Conservation (phyloP, 2,113 vertebrate genomes). For the Limanda limanda region DNA sequence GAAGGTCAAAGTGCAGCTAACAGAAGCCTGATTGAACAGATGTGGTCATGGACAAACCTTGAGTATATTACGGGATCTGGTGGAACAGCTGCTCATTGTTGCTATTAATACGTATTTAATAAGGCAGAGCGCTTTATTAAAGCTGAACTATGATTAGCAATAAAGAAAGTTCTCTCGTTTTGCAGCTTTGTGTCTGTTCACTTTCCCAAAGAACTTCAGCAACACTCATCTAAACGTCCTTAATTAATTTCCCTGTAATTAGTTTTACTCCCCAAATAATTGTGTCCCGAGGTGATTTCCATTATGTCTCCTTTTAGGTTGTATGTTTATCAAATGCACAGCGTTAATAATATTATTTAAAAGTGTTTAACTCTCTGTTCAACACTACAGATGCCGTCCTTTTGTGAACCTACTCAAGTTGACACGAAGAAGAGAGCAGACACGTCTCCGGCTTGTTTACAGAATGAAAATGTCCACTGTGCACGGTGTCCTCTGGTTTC, state of each 20-base stretch:
- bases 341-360: conserved; percentile 7
- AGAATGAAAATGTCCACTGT: not conserved
- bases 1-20: not conserved
- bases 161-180: conserved; percentile 1
- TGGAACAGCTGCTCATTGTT: not conserved
- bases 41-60: not conserved
- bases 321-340: conserved; percentile 7
- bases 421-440: too few relatives aligned
- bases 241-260: conserved; percentile 46
- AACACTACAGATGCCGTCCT: too few relatives aligned
- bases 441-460: not conserved
- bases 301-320: conserved; percentile 45
- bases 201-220: conserved; percentile 27
- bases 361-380: too few relatives aligned
- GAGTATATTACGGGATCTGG: not conserved
- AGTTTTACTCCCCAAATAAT: conserved; percentile 28
- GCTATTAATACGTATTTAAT: not conserved
- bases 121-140: conserved; percentile 15
- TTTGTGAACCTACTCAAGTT: too few relatives aligned
- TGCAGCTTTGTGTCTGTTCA: conserved; percentile 1
- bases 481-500: conserved; percentile 29
- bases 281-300: conserved; percentile 48
- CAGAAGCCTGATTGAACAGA: not conserved
- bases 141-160: conserved; percentile 18
- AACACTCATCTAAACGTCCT: conserved; percentile 41